Percentiles rank a stretch among this genome's conserved stretches.
phyloP scores from a whole-genome alignment of 2,113 vertebrate genomes.

The Centrocercus urophasianus region DNA sequence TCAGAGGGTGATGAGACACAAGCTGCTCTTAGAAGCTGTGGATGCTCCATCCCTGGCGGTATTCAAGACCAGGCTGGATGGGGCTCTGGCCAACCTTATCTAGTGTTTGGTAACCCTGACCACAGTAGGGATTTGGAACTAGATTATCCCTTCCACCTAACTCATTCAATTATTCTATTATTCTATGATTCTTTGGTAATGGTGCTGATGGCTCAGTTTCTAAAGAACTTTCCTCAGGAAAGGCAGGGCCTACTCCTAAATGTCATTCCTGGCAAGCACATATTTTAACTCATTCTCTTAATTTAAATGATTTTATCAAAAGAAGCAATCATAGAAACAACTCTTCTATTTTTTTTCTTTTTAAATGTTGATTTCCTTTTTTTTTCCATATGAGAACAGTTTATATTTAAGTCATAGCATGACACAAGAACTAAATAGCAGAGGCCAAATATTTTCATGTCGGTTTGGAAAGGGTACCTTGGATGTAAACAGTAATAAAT shows the following conservation, averaged over 20 bases:
- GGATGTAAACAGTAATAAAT: neutral
- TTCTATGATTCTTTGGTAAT: too few species aligned
- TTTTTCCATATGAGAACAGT: neutral
- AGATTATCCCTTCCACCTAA: too few species aligned
- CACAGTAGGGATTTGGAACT: too few species aligned
- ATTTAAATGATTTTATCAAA: neutral
- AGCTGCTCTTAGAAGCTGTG: too few species aligned
- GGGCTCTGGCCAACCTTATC: too few species aligned
- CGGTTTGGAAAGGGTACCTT: constrained; percentile 17
- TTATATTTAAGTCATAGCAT: neutral
- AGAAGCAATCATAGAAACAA: neutral
- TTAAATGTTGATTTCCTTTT: neutral
- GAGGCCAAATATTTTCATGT: constrained; percentile 5
- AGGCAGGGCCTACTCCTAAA: neutral
- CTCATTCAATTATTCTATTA: too few species aligned
- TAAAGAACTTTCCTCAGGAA: neutral
- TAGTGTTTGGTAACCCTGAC: too few species aligned
- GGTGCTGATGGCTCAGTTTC: neutral
- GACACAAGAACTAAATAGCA: neutral
- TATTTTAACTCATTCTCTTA: neutral
- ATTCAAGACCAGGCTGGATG: too few species aligned
- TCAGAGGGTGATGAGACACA: too few species aligned
- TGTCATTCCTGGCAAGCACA: neutral
- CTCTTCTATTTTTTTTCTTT: neutral
- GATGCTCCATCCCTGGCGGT: too few species aligned